Conservation (phyloP, 2,797 vertebrate genomes). For the Halcyon chelicuti region DNA sequence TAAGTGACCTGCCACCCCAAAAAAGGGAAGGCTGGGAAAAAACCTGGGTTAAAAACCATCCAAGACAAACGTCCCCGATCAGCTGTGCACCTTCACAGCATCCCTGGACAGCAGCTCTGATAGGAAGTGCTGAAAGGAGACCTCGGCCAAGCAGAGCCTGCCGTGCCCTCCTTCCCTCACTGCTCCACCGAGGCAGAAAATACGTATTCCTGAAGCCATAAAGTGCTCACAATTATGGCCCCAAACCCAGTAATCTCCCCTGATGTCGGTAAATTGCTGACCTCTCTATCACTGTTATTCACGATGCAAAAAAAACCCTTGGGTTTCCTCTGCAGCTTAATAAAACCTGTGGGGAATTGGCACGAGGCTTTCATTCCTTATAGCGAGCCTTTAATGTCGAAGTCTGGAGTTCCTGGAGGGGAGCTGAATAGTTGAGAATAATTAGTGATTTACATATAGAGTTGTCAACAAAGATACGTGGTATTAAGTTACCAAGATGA, state of each 20-base stretch:
- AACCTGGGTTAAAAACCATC: background rate
- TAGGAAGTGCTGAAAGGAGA: background rate
- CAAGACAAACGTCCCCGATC: background rate
- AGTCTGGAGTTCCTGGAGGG: constrained; percentile 30
- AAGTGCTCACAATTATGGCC: constrained; percentile 3
- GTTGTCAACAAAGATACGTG: constrained; percentile 42
- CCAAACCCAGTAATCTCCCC: background rate
- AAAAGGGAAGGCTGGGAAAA: background rate
- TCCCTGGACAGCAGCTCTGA: background rate
- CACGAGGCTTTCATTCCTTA: constrained; percentile 20
- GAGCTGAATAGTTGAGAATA: constrained; percentile 41
- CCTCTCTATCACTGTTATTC: constrained; percentile 21
- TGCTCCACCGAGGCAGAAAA: background rate
- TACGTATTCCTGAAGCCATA: background rate
- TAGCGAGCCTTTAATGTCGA: constrained; percentile 51
- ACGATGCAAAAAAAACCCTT: background rate
- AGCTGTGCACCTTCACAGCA: background rate
- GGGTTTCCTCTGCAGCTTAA: constrained; percentile 26
- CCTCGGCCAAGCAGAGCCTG: background rate
- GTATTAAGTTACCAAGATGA: constrained; percentile 22
- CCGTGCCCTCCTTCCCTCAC: background rate
- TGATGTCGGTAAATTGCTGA: constrained; percentile 41
- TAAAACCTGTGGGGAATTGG: constrained; percentile 48
- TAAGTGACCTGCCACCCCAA: background rate
- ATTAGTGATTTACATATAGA: constrained; percentile 51